phyloP scores from a whole-genome alignment of 2,888 invertebrate species.

The Tholera decimalis region DNA sequence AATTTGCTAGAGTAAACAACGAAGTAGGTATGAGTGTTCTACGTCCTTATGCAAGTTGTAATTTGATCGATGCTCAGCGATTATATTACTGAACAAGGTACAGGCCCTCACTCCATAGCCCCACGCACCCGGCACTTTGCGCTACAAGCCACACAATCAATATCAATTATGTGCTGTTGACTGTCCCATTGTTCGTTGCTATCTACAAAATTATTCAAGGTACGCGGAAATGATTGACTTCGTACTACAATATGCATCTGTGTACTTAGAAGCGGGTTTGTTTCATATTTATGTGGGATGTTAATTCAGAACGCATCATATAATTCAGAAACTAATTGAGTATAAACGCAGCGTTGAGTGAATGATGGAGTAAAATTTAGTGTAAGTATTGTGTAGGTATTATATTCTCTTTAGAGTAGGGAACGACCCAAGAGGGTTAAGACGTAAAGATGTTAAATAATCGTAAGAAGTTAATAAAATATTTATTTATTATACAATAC shows the following conservation, averaged over 20 bases:
- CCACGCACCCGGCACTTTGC: slow-evolving; percentile 34
- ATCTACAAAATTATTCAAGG: slow-evolving; percentile 42
- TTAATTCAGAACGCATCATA: no score
- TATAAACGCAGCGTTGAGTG: no score
- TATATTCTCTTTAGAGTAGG: no score
- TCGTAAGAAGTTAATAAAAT: no score
- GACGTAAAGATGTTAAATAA: no score
- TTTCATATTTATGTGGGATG: slow-evolving; percentile 19
- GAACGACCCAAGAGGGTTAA: no score
- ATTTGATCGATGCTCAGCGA: slow-evolving; percentile 66
- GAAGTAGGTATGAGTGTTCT: slow-evolving; percentile 21
- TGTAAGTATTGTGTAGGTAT: no score
- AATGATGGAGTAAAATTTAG: no score
- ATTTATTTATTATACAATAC: no score
- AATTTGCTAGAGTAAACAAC: slow-evolving; percentile 20
- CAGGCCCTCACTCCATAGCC: slow-evolving; percentile 11
- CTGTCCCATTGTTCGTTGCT: slow-evolving; percentile 32
- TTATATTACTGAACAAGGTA: slow-evolving; percentile 60
- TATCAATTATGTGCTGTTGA: slow-evolving; percentile 37
- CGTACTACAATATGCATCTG: slow-evolving; percentile 12
- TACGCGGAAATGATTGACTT: slow-evolving; percentile 37
- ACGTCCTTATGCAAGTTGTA: slow-evolving; percentile 60
- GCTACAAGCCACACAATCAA: slow-evolving; percentile 45
- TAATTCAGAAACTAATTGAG: no score
- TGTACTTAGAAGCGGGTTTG: not conserved